phyloP scores from a whole-genome alignment of 2,888 invertebrate genomes.

The Cephonodes hylas region DNA sequence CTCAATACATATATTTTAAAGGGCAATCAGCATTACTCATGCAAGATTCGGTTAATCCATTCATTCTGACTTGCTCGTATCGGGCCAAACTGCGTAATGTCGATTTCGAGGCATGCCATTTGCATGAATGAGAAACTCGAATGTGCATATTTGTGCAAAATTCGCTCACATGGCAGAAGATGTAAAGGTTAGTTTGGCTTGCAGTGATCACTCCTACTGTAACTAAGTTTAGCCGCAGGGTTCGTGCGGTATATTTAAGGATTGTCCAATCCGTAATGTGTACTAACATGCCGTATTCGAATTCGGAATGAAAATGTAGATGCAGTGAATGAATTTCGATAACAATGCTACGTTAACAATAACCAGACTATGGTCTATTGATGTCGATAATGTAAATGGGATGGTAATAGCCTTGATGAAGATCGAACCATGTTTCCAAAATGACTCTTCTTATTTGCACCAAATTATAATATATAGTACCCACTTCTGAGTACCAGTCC shows the following conservation, averaged over 20 bases:
- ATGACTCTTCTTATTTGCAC: too few species aligned
- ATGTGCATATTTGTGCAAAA: conserved; percentile 33
- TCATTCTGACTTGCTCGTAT: conserved; percentile 56
- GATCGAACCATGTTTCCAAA: too few species aligned
- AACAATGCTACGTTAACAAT: neutral
- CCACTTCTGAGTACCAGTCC: too few species aligned
- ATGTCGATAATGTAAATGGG: too few species aligned
- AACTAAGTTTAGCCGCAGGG: conserved; percentile 4
- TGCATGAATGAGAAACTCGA: conserved; percentile 73
- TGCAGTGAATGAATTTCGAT: neutral
- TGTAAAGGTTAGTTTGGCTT: conserved; percentile 39
- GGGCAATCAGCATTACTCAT: conserved; percentile 39
- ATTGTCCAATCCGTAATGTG: conserved; percentile 5
- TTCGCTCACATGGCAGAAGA: conserved; percentile 31
- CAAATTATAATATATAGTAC: too few species aligned
- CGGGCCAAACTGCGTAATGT: conserved; percentile 66
- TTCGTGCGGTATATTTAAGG: conserved; percentile 6
- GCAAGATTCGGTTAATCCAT: conserved; percentile 57
- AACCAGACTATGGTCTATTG: too few species aligned
- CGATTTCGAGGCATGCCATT: conserved; percentile 65
- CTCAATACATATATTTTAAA: neutral
- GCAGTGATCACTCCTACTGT: conserved; percentile 21
- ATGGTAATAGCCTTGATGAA: too few species aligned
- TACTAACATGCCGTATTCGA: neutral
- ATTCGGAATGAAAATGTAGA: conserved; percentile 3